phyloP scores from a whole-genome alignment of 1,140 invertebrate species.

The Pseudobourletiella spinata region DNA sequence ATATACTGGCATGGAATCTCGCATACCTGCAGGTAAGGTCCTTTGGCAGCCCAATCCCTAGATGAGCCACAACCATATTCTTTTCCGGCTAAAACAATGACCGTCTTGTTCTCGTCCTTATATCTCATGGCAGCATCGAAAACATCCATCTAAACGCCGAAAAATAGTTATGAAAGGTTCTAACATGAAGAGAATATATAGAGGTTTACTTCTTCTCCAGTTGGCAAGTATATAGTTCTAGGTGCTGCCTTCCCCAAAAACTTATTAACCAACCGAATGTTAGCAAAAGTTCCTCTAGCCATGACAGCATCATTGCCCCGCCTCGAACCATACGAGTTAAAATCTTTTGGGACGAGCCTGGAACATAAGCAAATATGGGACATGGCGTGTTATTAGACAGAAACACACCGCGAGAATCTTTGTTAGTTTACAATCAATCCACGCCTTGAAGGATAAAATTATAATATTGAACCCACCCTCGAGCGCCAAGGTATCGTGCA shows the following conservation, averaged over 20 bases:
- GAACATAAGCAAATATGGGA: background rate
- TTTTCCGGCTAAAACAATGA: slow-evolving; percentile 89
- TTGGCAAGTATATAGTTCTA: slow-evolving; percentile 77
- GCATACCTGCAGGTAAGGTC: slow-evolving; percentile 81
- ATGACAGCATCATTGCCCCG: slow-evolving; percentile 95
- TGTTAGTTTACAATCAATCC: no score
- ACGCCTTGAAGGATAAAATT: background rate
- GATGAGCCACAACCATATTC: slow-evolving; percentile 96
- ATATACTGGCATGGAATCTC: no score
- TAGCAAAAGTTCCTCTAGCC: slow-evolving; percentile 95
- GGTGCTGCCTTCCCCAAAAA: slow-evolving; percentile 76
- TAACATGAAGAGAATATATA: background rate
- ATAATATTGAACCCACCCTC: slow-evolving; percentile 65
- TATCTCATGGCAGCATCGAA: slow-evolving; percentile 92
- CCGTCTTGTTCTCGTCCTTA: slow-evolving; percentile 53
- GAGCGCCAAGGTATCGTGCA: slow-evolving; percentile 69
- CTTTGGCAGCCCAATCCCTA: slow-evolving; percentile 97
- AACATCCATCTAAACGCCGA: slow-evolving; percentile 64
- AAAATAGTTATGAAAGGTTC: slow-evolving; percentile 3
- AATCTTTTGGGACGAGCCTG: slow-evolving; percentile 81
- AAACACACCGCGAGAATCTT: no score
- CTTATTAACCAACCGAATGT: slow-evolving; percentile 93
- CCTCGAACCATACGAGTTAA: slow-evolving; percentile 95
- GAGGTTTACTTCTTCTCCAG: slow-evolving; percentile 56
- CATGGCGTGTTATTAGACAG: no score